phyloP scores from a whole-genome alignment of 2,113 vertebrate genomes.

The Callipepla squamata region DNA sequence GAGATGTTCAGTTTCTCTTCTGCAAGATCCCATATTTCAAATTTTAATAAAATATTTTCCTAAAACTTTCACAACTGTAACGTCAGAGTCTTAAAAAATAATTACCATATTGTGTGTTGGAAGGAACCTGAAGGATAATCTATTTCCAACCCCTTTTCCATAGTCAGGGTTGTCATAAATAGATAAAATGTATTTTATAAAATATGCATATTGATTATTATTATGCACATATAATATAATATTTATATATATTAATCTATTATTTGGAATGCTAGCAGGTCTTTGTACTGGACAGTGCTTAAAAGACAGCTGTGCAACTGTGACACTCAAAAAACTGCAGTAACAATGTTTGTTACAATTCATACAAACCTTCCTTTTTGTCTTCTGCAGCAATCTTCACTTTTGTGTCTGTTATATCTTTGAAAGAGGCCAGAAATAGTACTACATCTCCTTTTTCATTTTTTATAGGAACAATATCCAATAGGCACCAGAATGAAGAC shows the following conservation, averaged over 20 bases:
- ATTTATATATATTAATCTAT: neutral
- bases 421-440: slow-evolving; percentile 96
- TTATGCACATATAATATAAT: too few relatives aligned
- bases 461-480: slow-evolving; percentile 98
- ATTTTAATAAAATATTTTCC: neutral
- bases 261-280: neutral
- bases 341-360: slow-evolving; percentile 48
- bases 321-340: neutral
- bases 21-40: neutral
- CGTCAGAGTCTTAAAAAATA: neutral
- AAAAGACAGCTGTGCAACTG: neutral
- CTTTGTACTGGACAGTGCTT: neutral
- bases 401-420: slow-evolving; percentile 96
- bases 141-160: too few relatives aligned
- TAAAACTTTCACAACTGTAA: neutral
- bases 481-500: slow-evolving; percentile 94
- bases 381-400: slow-evolving; percentile 90
- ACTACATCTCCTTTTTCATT: slow-evolving; percentile 99
- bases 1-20: neutral
- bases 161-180: neutral
- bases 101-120: too few relatives aligned
- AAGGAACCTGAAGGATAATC: too few relatives aligned
- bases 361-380: slow-evolving; percentile 91
- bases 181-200: neutral
- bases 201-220: too few relatives aligned